Percentiles rank a stretch among this genome's conserved stretches.
Conservation (phyloP, 2,797 vertebrate species). For the Halcyon chelicuti region DNA sequence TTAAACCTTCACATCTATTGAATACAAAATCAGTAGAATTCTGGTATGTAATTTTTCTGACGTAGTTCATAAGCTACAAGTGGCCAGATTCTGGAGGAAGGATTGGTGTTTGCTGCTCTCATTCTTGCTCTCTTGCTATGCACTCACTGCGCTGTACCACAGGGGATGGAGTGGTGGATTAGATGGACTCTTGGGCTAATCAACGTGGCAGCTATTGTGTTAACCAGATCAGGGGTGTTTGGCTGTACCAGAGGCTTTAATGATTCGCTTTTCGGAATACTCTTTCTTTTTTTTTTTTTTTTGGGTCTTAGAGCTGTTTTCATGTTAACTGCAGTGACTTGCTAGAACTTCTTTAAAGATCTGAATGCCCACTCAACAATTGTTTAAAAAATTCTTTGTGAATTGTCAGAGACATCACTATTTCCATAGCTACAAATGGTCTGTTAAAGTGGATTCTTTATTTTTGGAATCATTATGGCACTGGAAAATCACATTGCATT, state of each 20-base stretch:
- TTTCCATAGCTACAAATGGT: background rate
- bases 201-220: background rate
- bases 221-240: background rate
- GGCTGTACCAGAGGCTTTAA: background rate
- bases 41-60: background rate
- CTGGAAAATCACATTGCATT: background rate
- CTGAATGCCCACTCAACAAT: background rate
- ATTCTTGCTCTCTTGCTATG: background rate
- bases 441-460: background rate
- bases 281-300: background rate
- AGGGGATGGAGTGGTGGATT: rapidly evolving
- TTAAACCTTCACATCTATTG: background rate
- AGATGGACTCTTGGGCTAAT: background rate
- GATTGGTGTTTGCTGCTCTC: rapidly evolving
- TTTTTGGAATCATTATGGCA: background rate
- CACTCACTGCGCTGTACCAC: rapidly evolving
- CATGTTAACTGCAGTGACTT: background rate
- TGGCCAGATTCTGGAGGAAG: background rate
- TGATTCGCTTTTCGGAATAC: background rate
- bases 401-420: background rate
- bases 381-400: background rate
- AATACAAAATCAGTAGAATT: background rate
- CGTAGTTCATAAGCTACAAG: background rate
- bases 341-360: background rate
- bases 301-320: background rate